A percentile compares a stretch with the other conserved stretches of the same genome.
phyloP scores from a whole-genome alignment of 1,140 invertebrate genomes.

The Drosophila neocordata region DNA sequence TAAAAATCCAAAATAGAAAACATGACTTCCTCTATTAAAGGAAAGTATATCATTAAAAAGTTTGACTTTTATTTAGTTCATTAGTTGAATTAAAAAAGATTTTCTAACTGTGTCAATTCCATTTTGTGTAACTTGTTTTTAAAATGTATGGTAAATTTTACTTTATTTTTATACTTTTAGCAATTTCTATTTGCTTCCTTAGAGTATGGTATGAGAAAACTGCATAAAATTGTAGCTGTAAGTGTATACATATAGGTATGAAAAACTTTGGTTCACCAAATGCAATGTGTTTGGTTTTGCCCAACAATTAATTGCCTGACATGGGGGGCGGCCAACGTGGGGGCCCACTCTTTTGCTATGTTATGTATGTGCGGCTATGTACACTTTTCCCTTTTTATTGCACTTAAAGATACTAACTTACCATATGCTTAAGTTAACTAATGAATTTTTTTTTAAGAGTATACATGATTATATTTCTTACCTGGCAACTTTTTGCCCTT shows the following conservation, averaged over 20 bases:
- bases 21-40: too few species aligned
- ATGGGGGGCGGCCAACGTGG: slow-evolving; percentile 5
- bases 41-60: too few species aligned
- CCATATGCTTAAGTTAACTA: not conserved
- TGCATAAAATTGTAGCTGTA: not conserved
- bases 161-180: too few species aligned
- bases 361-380: not conserved
- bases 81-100: too few species aligned
- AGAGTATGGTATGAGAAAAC: not conserved
- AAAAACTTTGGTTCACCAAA: not conserved
- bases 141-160: too few species aligned
- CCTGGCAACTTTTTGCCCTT: slow-evolving; percentile 77
- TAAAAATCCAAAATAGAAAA: too few species aligned
- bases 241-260: not conserved
- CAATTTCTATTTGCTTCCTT: too few species aligned
- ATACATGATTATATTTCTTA: slow-evolving; percentile 42
- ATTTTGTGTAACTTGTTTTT: too few species aligned
- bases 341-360: not conserved
- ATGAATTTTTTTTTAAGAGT: not conserved
- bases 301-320: slow-evolving; percentile 55
- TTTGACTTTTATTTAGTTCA: too few species aligned
- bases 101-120: too few species aligned
- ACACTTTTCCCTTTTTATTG: not conserved
- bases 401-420: slow-evolving; percentile 1
- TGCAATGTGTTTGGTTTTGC: slow-evolving; percentile 34